Base-by-base conservation (phyloP, 2,113 vertebrate genomes). In the Gallinago paraguaiae region DNA sequence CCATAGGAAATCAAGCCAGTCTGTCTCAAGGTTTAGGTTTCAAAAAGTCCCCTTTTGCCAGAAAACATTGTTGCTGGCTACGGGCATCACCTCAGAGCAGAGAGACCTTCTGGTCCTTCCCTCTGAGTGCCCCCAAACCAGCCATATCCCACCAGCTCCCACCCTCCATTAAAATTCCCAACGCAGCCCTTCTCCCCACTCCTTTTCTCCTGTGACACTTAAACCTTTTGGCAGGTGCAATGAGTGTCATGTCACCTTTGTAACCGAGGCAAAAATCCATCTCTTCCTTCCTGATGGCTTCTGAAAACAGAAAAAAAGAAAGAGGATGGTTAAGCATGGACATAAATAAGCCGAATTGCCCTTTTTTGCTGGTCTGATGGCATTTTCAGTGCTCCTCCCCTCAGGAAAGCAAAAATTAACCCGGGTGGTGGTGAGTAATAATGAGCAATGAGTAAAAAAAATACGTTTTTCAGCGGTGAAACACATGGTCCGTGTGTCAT, bases 181-280 rank as follows among this genome's bases (percentile, higher is more conserved):
- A 13, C 30, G 7, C 60, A 71, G 68, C 53, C 46, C 78, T 96
- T 45, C 17, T 45, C 45, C 45, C 45, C 4, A 6, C 25, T 88
- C 64, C 75, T 88, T 85, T 64, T 54, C 93, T 95, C 86, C 31
- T 74, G 13, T 86, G 94, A 88, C 90, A 95, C 95, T 95, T 93
- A 92, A 94, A 96, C 92, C 88, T 88, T 85, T 72, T 91, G 89
- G 91, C 1, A 0, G 72, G 48, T 84, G 71, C 79, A 83, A 43
- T 51, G 56, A 51, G 33, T 83, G 79, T 75, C 27, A 6, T 4
- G 9, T 74, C 50, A 35, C 70, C 90, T 67, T 60, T 77, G 82
- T 81, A 90, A 83, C 75, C 70, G 41, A 50, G 35, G 85, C 82
- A 92, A 81, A 92, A 97, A 81, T 17, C 63, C 46, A 60, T n/a